These are phyloP conservation scores for Micromussa lordhowensis DNA, from an alignment of 92 coral and sea anemone species.

Conservation along the genomic window DNA sequence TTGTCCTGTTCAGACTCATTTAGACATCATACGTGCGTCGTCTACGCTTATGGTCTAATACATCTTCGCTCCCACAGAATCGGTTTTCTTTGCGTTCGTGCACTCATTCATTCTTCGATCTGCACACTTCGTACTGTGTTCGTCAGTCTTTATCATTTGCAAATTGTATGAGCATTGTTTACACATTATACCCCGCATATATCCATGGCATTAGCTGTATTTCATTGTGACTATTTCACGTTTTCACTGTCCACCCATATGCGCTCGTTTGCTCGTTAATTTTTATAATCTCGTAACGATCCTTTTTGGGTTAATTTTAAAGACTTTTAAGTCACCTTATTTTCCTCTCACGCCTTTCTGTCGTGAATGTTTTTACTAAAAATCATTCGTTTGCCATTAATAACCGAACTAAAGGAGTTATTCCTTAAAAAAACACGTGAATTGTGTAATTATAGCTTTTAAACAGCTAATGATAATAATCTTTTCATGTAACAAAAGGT, in stretches of 20 bases:
- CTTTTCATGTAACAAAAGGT: background rate
- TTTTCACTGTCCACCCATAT: background rate
- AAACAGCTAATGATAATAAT: slow-evolving; percentile 15
- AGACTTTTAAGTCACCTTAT: background rate
- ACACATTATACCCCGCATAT: background rate
- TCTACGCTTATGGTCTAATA: too few species aligned
- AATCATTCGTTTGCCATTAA: background rate
- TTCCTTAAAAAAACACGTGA: background rate
- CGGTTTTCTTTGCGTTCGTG: background rate
- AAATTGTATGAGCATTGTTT: background rate
- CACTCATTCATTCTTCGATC: slow-evolving; percentile 25
- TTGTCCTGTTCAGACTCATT: background rate
- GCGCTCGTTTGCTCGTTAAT: background rate
- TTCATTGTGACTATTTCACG: background rate
- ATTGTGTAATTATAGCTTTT: background rate
- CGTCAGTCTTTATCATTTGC: background rate
- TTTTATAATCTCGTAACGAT: background rate
- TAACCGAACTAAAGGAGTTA: background rate
- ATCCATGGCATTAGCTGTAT: background rate
- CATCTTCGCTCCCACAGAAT: too few species aligned
- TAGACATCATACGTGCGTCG: too few species aligned
- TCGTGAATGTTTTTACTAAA: background rate
- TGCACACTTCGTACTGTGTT: slow-evolving; percentile 33
- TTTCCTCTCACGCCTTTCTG: background rate
- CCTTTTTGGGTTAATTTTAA: background rate